A percentile compares a stretch with the other conserved stretches of the same genome.
Evolutionary conservation across 2,113 vertebrate species (phyloP).

Genomic region (Hypocryptadius cinnamomeus): DNA sequence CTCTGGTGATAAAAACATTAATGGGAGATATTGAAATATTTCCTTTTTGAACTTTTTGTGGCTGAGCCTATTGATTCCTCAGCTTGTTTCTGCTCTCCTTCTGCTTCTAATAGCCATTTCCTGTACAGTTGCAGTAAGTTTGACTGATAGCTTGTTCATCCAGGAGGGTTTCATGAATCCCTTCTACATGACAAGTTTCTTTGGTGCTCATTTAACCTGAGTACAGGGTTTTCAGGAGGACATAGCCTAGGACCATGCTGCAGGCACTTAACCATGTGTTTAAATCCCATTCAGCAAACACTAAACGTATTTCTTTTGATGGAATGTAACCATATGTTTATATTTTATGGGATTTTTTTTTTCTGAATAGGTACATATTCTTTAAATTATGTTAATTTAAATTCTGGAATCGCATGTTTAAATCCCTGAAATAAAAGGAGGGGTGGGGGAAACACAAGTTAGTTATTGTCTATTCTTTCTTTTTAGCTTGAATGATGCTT

Average conservation of each 20-base stretch:
- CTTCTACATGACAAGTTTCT: background rate
- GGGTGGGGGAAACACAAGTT: rapidly evolving
- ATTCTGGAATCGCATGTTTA: background rate
- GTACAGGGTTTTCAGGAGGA: background rate
- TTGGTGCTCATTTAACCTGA: background rate
- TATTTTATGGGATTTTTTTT: background rate
- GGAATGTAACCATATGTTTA: background rate
- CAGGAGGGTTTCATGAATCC: background rate
- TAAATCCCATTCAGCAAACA: background rate
- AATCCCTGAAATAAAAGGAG: background rate
- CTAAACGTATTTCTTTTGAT: background rate
- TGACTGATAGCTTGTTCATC: background rate
- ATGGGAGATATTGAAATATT: background rate
- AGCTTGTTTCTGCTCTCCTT: background rate
- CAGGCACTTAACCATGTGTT: background rate
- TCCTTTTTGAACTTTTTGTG: background rate
- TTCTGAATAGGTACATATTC: background rate
- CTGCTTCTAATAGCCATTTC: background rate
- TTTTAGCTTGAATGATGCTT: background rate
- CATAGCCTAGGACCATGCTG: background rate
- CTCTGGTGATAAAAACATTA: background rate
- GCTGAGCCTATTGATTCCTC: background rate
- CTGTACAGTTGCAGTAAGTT: background rate
- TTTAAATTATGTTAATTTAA: background rate
- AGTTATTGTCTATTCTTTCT: background rate